A percentile compares a stretch with the other conserved stretches of the same genome.
Conservation (phyloP, 2,797 vertebrate species). For the Hybognathus amarus region DNA sequence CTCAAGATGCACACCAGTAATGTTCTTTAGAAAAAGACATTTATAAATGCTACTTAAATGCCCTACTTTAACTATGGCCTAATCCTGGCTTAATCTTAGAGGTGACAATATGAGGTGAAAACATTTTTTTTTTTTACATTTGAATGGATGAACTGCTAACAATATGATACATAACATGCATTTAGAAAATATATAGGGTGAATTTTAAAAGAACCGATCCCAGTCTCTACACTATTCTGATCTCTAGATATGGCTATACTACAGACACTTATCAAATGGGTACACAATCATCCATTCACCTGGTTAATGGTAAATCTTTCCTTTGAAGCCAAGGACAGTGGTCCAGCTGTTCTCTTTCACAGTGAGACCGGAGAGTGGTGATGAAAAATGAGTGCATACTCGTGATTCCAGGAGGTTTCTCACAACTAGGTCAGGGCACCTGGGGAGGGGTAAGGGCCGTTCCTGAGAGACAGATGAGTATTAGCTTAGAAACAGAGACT, state of each 20-base stretch:
- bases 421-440: constrained; percentile 61
- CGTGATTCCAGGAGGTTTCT: constrained; percentile 35
- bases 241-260: not conserved
- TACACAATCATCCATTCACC: not conserved
- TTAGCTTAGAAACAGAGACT: not conserved
- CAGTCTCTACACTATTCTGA: not conserved
- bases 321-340: constrained; percentile 54
- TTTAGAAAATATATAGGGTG: not conserved
- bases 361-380: constrained; percentile 36
- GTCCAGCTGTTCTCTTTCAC: constrained; percentile 47
- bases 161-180: not conserved
- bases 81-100: no score
- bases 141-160: not conserved
- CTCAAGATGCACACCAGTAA: no score
- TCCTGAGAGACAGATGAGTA: constrained; percentile 28
- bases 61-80: no score
- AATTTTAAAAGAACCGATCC: not conserved
- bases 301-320: constrained; percentile 33
- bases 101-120: not conserved
- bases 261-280: not conserved
- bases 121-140: not conserved
- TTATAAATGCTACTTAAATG: no score
- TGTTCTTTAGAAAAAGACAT: no score
- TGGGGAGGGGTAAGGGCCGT: constrained; percentile 14
- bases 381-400: constrained; percentile 56